These are phyloP conservation scores for Lasius platythorax DNA, from an alignment of 2,888 invertebrate genomes.

Conservation along the genomic window DNA sequence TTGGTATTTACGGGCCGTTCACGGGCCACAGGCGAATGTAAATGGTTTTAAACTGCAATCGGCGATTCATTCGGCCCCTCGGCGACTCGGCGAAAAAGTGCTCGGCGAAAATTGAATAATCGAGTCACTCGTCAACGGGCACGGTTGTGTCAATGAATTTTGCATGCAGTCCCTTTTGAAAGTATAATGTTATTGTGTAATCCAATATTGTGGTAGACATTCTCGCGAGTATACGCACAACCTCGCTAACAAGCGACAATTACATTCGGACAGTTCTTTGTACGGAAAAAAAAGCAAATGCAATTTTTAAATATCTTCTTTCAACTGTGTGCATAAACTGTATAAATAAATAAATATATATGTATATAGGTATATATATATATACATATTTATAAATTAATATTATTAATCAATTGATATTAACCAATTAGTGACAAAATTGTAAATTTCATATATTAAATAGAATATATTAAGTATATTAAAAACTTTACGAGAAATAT, in stretches of 20 bases:
- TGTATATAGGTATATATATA: not conserved
- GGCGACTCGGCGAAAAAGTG: conserved; percentile 55
- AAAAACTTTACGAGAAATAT: not conserved
- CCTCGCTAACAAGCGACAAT: conserved; percentile 47
- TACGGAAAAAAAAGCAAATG: not conserved
- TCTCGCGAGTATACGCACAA: conserved; percentile 42
- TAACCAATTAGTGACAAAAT: not conserved
- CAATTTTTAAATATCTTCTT: conserved; percentile 16
- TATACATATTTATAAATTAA: not conserved
- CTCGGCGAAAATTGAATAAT: conserved; percentile 57
- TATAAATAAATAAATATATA: not conserved
- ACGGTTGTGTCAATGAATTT: conserved; percentile 56
- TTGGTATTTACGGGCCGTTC: conserved; percentile 63
- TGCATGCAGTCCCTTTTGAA: conserved; percentile 54
- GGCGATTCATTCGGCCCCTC: conserved; percentile 49
- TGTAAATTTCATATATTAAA: not conserved
- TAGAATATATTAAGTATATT: not conserved
- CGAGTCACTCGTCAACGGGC: conserved; percentile 56
- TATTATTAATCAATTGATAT: not conserved
- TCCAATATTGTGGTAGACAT: conserved; percentile 50
- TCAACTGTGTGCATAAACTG: not conserved
- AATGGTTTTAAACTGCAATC: conserved; percentile 59
- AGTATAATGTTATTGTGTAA: conserved; percentile 56
- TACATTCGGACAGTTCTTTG: conserved; percentile 3
- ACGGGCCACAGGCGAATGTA: conserved; percentile 54